Conservation (phyloP, 2,888 invertebrate species). For the Mesochorus sp. region DNA sequence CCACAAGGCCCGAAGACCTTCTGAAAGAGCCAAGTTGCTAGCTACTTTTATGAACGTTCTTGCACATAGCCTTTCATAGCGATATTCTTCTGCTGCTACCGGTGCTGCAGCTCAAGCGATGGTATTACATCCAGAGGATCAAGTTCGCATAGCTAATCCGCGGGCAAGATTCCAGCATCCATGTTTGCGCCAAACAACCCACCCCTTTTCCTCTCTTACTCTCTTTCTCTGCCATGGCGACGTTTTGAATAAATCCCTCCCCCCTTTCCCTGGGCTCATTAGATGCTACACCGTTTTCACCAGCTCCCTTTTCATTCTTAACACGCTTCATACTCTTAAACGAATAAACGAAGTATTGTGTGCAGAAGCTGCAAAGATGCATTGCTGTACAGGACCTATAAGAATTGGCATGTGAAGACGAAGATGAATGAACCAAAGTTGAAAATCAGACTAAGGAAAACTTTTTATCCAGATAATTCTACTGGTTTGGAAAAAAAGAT, state of each 20-base stretch:
- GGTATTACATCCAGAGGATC: conserved; percentile 44
- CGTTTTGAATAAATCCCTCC: conserved; percentile 30
- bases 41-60: conserved; percentile 38
- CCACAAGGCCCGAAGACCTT: conserved; percentile 13
- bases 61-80: conserved; percentile 19
- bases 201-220: not conserved
- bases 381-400: too few species aligned
- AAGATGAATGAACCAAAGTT: too few species aligned
- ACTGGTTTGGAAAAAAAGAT: too few species aligned
- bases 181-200: conserved; percentile 20
- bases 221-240: not conserved
- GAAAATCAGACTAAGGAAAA: too few species aligned
- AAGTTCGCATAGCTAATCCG: conserved; percentile 41
- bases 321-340: conserved; percentile 26
- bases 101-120: conserved; percentile 15
- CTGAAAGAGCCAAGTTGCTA: conserved; percentile 8
- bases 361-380: too few species aligned
- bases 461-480: too few species aligned
- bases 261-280: conserved; percentile 27
- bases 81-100: conserved; percentile 14
- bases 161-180: conserved; percentile 33
- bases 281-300: conserved; percentile 13
- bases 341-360: conserved; percentile 19
- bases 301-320: conserved; percentile 1
- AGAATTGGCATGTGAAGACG: too few species aligned